phyloP scores from a whole-genome alignment of 2,888 invertebrate species.

The Encarsia formosa region DNA sequence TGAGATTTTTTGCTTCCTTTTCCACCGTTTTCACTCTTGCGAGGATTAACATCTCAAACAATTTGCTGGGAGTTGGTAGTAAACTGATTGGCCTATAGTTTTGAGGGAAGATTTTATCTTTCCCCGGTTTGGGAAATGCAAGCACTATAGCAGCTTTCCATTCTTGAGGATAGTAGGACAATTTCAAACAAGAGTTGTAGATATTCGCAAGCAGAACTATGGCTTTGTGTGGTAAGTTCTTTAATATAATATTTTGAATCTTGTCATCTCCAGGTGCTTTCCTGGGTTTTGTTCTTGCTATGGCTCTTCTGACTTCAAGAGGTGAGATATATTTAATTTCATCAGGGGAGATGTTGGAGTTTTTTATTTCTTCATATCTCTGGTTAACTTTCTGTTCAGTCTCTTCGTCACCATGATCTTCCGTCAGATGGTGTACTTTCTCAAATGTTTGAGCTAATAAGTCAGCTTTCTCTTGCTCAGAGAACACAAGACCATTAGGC shows the following conservation, averaged over 20 bases:
- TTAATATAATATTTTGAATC: slow-evolving; percentile 8
- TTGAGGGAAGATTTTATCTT: not conserved
- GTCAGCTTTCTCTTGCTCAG: not conserved
- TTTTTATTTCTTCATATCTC: not conserved
- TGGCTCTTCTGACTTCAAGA: not conserved
- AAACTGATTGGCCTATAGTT: not conserved
- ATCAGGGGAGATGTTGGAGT: not conserved
- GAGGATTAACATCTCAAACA: not conserved
- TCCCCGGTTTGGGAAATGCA: not conserved
- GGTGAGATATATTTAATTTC: not conserved
- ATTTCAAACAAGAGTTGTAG: not conserved
- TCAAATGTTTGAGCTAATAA: not conserved
- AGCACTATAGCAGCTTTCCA: slow-evolving; percentile 1
- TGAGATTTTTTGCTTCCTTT: not conserved
- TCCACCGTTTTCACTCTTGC: not conserved
- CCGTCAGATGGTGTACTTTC: not conserved
- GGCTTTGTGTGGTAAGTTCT: slow-evolving; percentile 2
- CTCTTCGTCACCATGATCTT: slow-evolving; percentile 11
- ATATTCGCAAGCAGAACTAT: not conserved
- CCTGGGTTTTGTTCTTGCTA: not conserved
- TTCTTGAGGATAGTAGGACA: not conserved
- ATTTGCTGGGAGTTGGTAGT: not conserved
- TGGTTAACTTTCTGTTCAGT: not conserved
- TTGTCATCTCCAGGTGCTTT: slow-evolving; percentile 17
- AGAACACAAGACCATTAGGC: not conserved